These are phyloP conservation scores for Daphoenositta chrysoptera DNA, from an alignment of 2,113 vertebrate genomes.

Conservation along the genomic window DNA sequence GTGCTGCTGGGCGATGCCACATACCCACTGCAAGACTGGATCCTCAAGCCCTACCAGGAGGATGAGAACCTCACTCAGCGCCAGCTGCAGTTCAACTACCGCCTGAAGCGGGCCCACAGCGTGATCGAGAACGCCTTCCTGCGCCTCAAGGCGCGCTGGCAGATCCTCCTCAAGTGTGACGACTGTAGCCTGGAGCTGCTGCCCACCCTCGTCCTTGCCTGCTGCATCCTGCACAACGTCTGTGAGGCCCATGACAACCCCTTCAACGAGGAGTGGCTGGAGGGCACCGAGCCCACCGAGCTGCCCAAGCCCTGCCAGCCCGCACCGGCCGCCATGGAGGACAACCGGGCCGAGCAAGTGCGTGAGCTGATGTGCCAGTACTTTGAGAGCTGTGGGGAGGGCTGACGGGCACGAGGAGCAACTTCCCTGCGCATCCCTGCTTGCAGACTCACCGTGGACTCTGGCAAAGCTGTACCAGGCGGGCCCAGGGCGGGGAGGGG, in stretches of 20 bases:
- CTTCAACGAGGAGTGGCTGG: constrained; percentile 72
- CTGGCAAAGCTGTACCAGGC: neutral
- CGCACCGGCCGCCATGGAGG: constrained; percentile 1
- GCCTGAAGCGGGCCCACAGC: constrained; percentile 61
- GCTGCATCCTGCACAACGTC: constrained; percentile 74
- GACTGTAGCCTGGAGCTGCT: constrained; percentile 70
- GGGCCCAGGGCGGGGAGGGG: fast-evolving
- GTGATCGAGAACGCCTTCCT: constrained; percentile 68
- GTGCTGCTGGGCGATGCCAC: constrained; percentile 67
- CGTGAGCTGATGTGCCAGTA: constrained; percentile 78
- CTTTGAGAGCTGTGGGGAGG: constrained; percentile 71
- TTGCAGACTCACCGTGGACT: fast-evolving
- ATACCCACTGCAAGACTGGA: constrained; percentile 73
- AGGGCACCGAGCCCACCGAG: constrained; percentile 14
- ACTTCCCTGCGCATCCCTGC: neutral
- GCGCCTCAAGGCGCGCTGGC: constrained; percentile 73
- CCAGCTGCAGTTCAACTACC: constrained; percentile 69
- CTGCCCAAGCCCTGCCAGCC: constrained; percentile 55
- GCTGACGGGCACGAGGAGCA: neutral
- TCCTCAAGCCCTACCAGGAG: constrained; percentile 73
- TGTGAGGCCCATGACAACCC: constrained; percentile 68
- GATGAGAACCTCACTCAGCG: constrained; percentile 27
- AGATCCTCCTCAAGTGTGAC: constrained; percentile 68
- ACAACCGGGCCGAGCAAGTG: constrained; percentile 69
- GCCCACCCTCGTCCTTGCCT: constrained; percentile 70